Evolutionary conservation across 2,113 vertebrate genomes (phyloP).

Genomic region (Zosterops pallidus): DNA sequence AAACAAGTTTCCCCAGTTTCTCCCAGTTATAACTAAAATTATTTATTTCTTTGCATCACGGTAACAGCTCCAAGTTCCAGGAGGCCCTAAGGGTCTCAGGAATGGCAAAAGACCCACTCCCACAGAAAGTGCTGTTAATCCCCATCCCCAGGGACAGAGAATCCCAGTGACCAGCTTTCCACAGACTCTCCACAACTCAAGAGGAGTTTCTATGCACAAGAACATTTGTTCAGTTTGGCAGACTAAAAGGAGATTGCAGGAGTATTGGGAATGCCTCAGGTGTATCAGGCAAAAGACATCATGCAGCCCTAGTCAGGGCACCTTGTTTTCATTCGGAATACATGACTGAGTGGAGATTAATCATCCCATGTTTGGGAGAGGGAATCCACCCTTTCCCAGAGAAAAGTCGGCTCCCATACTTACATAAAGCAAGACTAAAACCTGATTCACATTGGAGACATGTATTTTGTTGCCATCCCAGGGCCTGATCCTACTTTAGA

Average conservation of each 20-base stretch:
- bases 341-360: not conserved
- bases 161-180: not conserved
- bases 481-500: not conserved
- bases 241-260: not conserved
- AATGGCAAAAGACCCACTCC: accelerated
- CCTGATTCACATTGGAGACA: not conserved
- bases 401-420: not conserved
- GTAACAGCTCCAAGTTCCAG: not conserved
- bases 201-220: not conserved
- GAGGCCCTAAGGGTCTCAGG: accelerated
- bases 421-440: not conserved
- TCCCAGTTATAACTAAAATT: not conserved
- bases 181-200: not conserved
- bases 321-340: not conserved
- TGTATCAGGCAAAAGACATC: not conserved
- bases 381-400: not conserved
- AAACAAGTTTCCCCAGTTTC: not conserved
- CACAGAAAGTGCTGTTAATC: not conserved
- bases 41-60: not conserved
- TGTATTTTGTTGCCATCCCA: not conserved
- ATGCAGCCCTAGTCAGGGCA: not conserved
- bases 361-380: not conserved
- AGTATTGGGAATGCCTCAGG: not conserved
- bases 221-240: not conserved
- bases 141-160: not conserved